Evolutionary conservation across 2,888 invertebrate species (phyloP).

Genomic region (Lacanobia oleracea): DNA sequence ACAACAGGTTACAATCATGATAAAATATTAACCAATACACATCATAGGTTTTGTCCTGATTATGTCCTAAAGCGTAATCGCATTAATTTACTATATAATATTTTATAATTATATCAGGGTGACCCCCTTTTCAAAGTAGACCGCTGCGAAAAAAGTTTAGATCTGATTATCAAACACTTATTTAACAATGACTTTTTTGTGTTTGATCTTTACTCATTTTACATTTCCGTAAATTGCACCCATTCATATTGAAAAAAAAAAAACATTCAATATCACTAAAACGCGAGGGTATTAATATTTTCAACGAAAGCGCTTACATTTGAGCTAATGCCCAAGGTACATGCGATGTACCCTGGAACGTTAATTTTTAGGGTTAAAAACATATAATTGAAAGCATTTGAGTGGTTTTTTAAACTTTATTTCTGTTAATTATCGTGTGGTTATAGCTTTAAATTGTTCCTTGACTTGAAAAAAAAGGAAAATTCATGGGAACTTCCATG

Average conservation of each 20-base stretch:
- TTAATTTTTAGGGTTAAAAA: slow-evolving; percentile 58
- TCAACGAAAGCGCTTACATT: slow-evolving; percentile 66
- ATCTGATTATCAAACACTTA: too few species aligned
- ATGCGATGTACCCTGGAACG: slow-evolving; percentile 67
- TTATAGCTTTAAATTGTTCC: slow-evolving; percentile 32
- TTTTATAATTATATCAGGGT: too few species aligned
- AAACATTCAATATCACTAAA: slow-evolving; percentile 41
- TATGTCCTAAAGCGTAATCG: too few species aligned
- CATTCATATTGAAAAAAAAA: slow-evolving; percentile 24
- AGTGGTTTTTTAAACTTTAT: slow-evolving; percentile 40
- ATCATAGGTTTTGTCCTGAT: too few species aligned
- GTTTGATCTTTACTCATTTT: not conserved
- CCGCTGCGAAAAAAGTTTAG: too few species aligned
- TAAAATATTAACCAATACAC: too few species aligned
- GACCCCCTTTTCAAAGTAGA: too few species aligned
- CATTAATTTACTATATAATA: too few species aligned
- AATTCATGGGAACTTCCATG: slow-evolving; percentile 14
- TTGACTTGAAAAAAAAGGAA: slow-evolving; percentile 1
- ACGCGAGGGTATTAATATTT: slow-evolving; percentile 61
- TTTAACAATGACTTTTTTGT: not conserved
- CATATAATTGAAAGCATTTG: slow-evolving; percentile 45
- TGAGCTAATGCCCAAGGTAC: slow-evolving; percentile 64
- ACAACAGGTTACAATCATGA: too few species aligned
- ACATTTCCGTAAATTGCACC: slow-evolving; percentile 9
- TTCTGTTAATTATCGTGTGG: slow-evolving; percentile 40